Conservation (phyloP, 2,797 vertebrate genomes). For the Sebastes taczanowskii region DNA sequence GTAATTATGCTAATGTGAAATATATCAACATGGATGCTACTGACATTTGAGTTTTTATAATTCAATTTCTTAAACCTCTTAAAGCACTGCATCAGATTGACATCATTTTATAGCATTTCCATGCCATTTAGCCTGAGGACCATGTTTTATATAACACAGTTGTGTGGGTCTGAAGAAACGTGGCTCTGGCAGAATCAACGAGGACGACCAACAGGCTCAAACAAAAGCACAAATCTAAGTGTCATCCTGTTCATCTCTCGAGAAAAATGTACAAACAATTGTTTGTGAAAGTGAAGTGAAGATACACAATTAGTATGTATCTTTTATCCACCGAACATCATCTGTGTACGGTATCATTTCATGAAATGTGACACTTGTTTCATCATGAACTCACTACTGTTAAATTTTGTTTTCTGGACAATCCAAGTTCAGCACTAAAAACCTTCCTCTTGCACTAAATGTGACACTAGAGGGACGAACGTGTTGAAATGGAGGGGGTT, state of each 20-base stretch:
- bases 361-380: neutral
- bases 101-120: no score
- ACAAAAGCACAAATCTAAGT: neutral
- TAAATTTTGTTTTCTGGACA: slow-evolving; percentile 2
- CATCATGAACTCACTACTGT: neutral
- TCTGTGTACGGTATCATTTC: neutral
- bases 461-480: neutral
- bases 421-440: neutral
- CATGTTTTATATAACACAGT: no score
- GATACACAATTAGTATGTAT: neutral
- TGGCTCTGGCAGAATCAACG: neutral
- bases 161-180: neutral
- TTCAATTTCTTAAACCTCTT: neutral
- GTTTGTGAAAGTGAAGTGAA: neutral
- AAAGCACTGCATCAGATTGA: no score
- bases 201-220: neutral
- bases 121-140: no score
- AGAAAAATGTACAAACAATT: neutral
- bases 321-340: neutral
- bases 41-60: neutral
- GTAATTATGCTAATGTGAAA: neutral
- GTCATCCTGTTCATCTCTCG: neutral
- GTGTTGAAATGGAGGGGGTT: neutral
- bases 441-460: no score
- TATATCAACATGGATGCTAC: neutral